Evolutionary conservation across 2,113 vertebrate species (phyloP).

Genomic region (Perca schrenkii): DNA sequence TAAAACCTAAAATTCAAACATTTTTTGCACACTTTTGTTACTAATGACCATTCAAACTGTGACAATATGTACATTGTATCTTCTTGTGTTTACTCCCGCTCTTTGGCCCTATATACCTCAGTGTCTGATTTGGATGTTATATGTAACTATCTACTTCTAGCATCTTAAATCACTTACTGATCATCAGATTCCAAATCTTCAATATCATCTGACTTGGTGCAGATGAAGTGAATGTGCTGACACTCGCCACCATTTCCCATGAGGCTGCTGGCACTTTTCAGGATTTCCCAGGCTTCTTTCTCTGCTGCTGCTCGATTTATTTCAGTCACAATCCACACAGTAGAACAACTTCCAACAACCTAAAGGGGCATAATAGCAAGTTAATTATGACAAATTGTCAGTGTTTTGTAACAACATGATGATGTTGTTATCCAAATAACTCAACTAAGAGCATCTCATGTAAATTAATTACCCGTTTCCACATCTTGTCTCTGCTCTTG

Average conservation of each 20-base stretch:
- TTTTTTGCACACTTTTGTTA: no score
- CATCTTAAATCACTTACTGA: slow-evolving; percentile 2
- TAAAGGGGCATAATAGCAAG: slow-evolving; percentile 2
- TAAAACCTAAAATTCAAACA: background rate
- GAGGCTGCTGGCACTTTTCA: slow-evolving; percentile 2
- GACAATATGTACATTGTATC: background rate
- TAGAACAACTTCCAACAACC: slow-evolving; percentile 62
- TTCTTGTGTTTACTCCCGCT: background rate
- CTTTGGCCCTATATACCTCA: background rate
- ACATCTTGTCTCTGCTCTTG: slow-evolving; percentile 67
- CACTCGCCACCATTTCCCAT: slow-evolving; percentile 69
- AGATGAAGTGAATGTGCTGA: slow-evolving; percentile 65
- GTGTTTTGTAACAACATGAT: background rate
- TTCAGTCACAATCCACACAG: slow-evolving; percentile 71
- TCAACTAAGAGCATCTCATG: background rate
- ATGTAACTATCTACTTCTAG: background rate
- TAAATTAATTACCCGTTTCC: slow-evolving; percentile 53
- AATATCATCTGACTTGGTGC: slow-evolving; percentile 58
- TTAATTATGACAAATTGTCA: background rate
- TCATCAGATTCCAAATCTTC: background rate
- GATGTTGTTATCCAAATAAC: no score
- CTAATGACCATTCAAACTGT: no score
- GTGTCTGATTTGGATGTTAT: background rate
- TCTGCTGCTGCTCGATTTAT: slow-evolving; percentile 57
- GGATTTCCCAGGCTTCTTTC: slow-evolving; percentile 62